Conservation (phyloP, 2,113 vertebrate genomes). For the cat (Felis catus) region DNA sequence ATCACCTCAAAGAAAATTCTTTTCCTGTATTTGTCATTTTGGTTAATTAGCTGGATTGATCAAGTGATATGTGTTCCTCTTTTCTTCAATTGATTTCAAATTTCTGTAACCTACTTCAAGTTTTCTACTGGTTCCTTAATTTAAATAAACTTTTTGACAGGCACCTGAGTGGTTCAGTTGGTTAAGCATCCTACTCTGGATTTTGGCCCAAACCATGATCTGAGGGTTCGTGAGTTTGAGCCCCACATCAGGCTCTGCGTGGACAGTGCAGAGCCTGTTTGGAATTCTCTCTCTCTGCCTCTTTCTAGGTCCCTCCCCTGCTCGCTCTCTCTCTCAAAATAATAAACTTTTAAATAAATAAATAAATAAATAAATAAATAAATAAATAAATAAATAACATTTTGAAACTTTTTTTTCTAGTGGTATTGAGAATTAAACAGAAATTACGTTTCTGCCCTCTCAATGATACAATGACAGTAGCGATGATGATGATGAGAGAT, state of each 20-base stretch:
- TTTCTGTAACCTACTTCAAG: constrained; percentile 10
- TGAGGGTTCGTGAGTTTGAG: too few species aligned
- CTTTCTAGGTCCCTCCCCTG: too few species aligned
- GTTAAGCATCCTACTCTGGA: too few species aligned
- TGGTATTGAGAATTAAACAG: constrained; percentile 35
- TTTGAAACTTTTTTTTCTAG: constrained; percentile 27
- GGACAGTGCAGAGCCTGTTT: too few species aligned
- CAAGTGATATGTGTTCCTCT: constrained; percentile 11
- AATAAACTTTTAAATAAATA: too few species aligned
- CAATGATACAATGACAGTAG: neutral
- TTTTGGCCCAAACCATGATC: too few species aligned
- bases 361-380: too few species aligned
- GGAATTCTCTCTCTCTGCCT: too few species aligned
- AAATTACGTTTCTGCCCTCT: neutral
- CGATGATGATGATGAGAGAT: neutral
- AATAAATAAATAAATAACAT: neutral
- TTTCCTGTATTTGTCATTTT: neutral
- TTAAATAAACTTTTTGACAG: constrained; percentile 26
- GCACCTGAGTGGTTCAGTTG: too few species aligned
- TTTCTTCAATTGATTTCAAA: constrained; percentile 45
- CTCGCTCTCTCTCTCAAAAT: too few species aligned
- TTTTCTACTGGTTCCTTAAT: constrained; percentile 10
- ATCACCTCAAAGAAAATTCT: neutral
- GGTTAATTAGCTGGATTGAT: constrained; percentile 37
- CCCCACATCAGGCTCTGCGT: too few species aligned